Evolutionary conservation across 2,797 vertebrate genomes (phyloP).

Genomic region (Malacoctenus gilli): DNA sequence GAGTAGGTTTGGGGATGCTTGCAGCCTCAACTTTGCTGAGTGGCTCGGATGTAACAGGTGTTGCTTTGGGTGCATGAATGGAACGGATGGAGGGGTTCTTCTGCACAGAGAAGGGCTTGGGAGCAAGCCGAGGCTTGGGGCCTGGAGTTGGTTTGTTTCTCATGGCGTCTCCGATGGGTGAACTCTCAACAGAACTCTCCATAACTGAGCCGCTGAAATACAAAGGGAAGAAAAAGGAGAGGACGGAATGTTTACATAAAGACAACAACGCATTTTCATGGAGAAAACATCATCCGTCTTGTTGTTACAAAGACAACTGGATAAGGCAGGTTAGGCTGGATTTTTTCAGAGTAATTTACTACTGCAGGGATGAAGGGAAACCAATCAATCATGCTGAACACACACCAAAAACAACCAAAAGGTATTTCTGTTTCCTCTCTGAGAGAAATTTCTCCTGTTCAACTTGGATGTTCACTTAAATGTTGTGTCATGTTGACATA

Average conservation of each 20-base stretch:
- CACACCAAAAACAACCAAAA: slow-evolving; percentile 8
- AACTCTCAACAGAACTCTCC: slow-evolving; percentile 62
- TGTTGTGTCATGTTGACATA: too few species aligned
- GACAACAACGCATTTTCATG: slow-evolving; percentile 6
- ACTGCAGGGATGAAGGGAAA: slow-evolving; percentile 21
- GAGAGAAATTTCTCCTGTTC: too few species aligned
- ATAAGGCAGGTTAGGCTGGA: slow-evolving; percentile 55
- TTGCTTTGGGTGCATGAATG: slow-evolving; percentile 53
- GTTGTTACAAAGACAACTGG: slow-evolving; percentile 11
- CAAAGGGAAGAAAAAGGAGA: slow-evolving; percentile 5
- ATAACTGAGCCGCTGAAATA: slow-evolving; percentile 62
- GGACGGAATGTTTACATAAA: slow-evolving; percentile 17
- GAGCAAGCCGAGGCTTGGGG: slow-evolving; percentile 81
- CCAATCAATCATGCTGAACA: slow-evolving; percentile 31
- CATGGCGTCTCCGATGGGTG: slow-evolving; percentile 35
- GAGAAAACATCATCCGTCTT: slow-evolving; percentile 8
- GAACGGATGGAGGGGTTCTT: slow-evolving; percentile 70
- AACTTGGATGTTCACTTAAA: too few species aligned
- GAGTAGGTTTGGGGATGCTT: slow-evolving; percentile 5
- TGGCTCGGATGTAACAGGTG: not conserved
- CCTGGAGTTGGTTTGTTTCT: slow-evolving; percentile 59
- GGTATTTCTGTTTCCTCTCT: not conserved
- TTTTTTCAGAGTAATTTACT: slow-evolving; percentile 40
- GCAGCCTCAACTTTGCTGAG: slow-evolving; percentile 15
- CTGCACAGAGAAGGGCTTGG: slow-evolving; percentile 88